phyloP scores from a whole-genome alignment of 2,888 invertebrate species.

The Acrocyrtus sp. region DNA sequence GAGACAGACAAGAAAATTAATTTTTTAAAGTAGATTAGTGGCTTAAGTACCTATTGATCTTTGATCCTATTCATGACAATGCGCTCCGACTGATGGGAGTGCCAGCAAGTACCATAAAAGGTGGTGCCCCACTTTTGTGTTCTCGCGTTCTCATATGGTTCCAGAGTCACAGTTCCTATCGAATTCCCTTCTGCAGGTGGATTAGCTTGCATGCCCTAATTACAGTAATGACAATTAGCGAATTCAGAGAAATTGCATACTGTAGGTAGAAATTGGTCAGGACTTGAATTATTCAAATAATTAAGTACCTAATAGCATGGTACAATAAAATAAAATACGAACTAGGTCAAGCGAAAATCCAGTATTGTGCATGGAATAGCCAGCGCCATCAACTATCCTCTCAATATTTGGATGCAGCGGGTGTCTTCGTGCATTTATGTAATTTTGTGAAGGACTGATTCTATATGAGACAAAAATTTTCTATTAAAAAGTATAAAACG shows the following conservation, averaged over 20 bases:
- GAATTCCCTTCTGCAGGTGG: conserved; percentile 8
- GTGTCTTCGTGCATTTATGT: not conserved
- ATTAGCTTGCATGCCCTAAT: conserved; percentile 26
- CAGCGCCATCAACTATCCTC: conserved; percentile 24
- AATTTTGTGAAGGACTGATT: not conserved
- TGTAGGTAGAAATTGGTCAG: not conserved
- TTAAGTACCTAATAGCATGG: no score
- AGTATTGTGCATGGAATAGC: conserved; percentile 15
- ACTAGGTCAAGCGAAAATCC: conserved; percentile 30
- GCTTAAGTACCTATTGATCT: no score
- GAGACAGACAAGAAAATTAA: no score
- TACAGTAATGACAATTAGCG: no score
- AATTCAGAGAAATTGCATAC: not conserved
- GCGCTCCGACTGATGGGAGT: not conserved
- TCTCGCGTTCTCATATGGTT: conserved; percentile 8
- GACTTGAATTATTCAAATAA: conserved; percentile 2
- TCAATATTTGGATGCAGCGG: not conserved
- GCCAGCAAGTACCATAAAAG: conserved; percentile 27
- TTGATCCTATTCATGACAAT: no score
- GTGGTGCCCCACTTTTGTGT: conserved; percentile 30
- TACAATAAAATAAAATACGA: not conserved
- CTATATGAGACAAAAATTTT: not conserved
- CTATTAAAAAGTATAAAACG: not conserved
- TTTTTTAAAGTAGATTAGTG: no score
- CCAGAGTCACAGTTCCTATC: conserved; percentile 19